Evolutionary conservation across 2,888 invertebrate species (phyloP).

Genomic region (Pasiphila rectangulata): DNA sequence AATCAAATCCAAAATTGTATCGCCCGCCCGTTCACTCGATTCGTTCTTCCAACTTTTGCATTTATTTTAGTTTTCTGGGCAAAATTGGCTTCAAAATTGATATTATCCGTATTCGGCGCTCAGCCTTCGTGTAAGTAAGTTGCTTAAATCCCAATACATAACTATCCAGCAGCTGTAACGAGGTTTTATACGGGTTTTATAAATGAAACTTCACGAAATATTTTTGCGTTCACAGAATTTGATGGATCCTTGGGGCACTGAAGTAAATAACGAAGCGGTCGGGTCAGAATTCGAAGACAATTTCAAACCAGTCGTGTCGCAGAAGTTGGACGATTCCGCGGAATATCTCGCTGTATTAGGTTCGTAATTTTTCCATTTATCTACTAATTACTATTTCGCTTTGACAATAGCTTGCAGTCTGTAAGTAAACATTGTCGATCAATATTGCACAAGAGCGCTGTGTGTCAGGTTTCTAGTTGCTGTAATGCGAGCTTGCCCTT

Average conservation of each 20-base stretch:
- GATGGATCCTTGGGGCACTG: constrained; percentile 78
- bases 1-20: neutral
- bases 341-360: constrained; percentile 85
- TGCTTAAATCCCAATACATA: neutral
- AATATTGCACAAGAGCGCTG: constrained; percentile 24
- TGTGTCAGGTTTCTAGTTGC: constrained; percentile 1
- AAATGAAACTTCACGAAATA: no score
- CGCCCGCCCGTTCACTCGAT: no score
- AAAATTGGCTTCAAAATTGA: constrained; percentile 16
- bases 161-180: neutral
- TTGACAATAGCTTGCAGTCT: neutral
- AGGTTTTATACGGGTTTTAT: no score
- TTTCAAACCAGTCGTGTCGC: constrained; percentile 64
- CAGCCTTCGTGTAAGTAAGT: constrained; percentile 42
- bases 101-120: constrained; percentile 32
- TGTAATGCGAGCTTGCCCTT: constrained; percentile 9
- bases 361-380: constrained; percentile 46
- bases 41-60: neutral
- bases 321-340: constrained; percentile 82
- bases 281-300: constrained; percentile 80
- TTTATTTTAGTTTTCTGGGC: neutral
- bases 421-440: constrained; percentile 21
- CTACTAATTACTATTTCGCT: neutral
- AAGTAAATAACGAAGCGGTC: constrained; percentile 47
- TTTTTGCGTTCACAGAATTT: constrained; percentile 50